Base-by-base conservation (phyloP, 1,140 invertebrate species). In the Andrena cerasifolii region DNA sequence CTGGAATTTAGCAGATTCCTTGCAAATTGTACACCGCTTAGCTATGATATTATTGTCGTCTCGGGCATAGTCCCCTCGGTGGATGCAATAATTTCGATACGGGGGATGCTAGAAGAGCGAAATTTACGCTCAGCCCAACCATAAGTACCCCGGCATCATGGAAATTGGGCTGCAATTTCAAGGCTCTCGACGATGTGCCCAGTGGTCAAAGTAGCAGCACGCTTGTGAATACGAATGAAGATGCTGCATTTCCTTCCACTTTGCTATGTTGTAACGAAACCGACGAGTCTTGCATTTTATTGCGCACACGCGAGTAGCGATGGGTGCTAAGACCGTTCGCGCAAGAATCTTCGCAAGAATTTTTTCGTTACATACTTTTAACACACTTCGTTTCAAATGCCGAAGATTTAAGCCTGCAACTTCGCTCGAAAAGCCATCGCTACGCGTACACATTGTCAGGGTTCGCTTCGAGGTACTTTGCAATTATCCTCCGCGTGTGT, bases 131-230 rank as follows among this genome's bases (percentile, higher is more conserved):
- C 33, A 58, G 31, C 21, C 14, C 61, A 21, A 28, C 16, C 26
- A 16, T 59, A 68, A 82, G 74, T 49, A 81, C 79, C 78, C n/a
- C 8, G 21, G 26, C 24, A 58, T 65, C 73, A 62, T 63, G 59
- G 58, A 71, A 61, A 78, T 77, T 76, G 31, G 62, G 33, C 24
- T 68, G 63, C 73, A 68, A 68, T 74, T 66, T 74, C 33, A 68
- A 58, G 73, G 36, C 40, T 47, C 28, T 47, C 28, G 14, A 21
- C 67, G 58, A 68, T 76, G 31, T 45, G 63, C 10, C 10, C 14
- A 67, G 51, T 16, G 14, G 5, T 21, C 14, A 6, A 16, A 1
- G 7, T 66, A 16, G 63, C 26, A 8, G 36, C 47, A 66, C n/a
- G 63, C 63, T 51, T 76, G 65, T 76, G 21, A 68, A 68, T 68